A percentile compares a stretch with the other conserved stretches of the same genome.
phyloP scores from a whole-genome alignment of 1,140 invertebrate species.

The Arctopsyche grandis region DNA sequence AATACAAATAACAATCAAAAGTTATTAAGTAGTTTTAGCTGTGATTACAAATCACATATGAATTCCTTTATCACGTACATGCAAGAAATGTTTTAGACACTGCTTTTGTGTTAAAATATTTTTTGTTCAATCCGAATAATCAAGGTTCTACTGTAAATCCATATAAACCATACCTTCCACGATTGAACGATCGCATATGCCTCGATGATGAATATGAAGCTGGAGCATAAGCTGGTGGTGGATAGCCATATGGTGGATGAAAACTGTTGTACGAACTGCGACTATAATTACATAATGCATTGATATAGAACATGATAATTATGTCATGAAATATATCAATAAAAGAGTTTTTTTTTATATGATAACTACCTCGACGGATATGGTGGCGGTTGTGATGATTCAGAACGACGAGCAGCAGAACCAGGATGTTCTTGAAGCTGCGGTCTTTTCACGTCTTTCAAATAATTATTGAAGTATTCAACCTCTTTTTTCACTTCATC shows the following conservation, averaged over 20 bases:
- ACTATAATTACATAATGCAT: constrained; percentile 61
- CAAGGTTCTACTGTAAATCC: neutral
- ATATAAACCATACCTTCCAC: constrained; percentile 55
- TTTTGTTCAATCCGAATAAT: no score
- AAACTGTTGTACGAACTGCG: constrained; percentile 62
- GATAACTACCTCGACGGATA: constrained; percentile 63
- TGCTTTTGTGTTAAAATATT: no score
- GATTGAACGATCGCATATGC: constrained; percentile 47
- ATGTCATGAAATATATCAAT: neutral
- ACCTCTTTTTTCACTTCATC: constrained; percentile 97
- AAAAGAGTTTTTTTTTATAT: neutral
- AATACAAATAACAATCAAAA: no score
- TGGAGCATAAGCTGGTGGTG: constrained; percentile 45
- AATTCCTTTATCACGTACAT: no score
- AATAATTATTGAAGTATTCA: constrained; percentile 98
- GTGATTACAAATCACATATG: no score
- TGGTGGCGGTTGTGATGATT: constrained; percentile 64
- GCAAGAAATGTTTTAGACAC: no score
- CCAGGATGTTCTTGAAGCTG: constrained; percentile 83
- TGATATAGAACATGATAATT: constrained; percentile 40
- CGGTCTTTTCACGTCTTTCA: constrained; percentile 94
- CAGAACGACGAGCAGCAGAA: constrained; percentile 66
- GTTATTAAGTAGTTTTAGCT: no score
- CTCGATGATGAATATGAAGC: constrained; percentile 41
- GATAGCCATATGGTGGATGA: constrained; percentile 52